These are phyloP conservation scores for Denticeps clupeoides DNA, from an alignment of 2,797 vertebrate species.

Conservation along the genomic window DNA sequence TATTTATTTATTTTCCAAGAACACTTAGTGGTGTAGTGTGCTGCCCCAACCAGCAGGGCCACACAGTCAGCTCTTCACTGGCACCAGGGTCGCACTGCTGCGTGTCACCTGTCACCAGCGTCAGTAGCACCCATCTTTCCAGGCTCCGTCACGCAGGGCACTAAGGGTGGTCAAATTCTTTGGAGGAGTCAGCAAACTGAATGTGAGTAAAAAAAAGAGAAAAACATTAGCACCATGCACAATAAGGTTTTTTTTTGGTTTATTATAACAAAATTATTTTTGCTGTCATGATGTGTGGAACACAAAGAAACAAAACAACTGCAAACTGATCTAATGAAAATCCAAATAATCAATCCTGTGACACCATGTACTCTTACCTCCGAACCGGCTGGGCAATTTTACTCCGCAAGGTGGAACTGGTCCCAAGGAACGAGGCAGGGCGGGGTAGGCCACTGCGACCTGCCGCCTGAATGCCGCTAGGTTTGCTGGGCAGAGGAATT, in stretches of 20 bases:
- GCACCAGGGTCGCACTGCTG: background rate
- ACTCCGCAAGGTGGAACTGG: conserved; percentile 68
- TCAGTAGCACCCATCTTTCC: conserved; percentile 92
- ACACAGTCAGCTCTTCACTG: conserved; percentile 16
- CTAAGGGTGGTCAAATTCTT: conserved; percentile 80
- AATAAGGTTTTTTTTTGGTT: too few relatives aligned
- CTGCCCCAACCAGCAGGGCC: conserved; percentile 74
- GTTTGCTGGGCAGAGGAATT: conserved; percentile 74
- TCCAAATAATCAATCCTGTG: too few relatives aligned
- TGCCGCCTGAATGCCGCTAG: conserved; percentile 34
- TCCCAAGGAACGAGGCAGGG: conserved; percentile 63
- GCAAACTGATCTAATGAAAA: too few relatives aligned
- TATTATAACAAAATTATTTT: too few relatives aligned
- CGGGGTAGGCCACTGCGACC: conserved; percentile 75
- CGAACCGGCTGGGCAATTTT: conserved; percentile 74
- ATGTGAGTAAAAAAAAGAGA: background rate
- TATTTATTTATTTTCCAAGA: conserved; percentile 17
- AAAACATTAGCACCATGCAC: background rate
- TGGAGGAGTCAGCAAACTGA: conserved; percentile 82
- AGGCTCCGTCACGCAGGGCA: conserved; percentile 73
- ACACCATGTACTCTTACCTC: conserved; percentile 52
- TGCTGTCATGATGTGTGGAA: too few relatives aligned
- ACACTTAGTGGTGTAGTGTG: conserved; percentile 36
- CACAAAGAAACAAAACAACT: background rate
- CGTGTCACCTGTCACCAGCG: conserved; percentile 7